phyloP scores from a whole-genome alignment of 2,113 vertebrate species.

The Catharus fuscescens region DNA sequence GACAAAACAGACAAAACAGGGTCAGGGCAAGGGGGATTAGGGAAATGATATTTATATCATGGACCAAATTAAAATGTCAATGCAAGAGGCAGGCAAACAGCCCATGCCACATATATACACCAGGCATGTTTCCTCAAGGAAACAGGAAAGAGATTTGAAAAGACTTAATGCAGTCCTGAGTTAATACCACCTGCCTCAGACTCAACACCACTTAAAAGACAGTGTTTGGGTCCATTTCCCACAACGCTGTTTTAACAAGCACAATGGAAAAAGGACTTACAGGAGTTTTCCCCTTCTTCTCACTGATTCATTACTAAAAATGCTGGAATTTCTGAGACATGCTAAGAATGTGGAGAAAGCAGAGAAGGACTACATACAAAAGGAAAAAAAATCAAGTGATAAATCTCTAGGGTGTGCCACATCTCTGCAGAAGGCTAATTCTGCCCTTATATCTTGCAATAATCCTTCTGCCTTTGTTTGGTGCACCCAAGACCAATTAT shows the following conservation, averaged over 20 bases:
- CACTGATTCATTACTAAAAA: conserved; percentile 50
- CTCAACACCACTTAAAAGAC: conserved; percentile 73
- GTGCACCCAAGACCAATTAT: not conserved
- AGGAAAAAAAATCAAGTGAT: conserved; percentile 27
- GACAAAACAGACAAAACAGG: conserved; percentile 81
- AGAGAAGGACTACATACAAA: not conserved
- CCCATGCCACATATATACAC: conserved; percentile 61
- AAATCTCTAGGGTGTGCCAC: not conserved
- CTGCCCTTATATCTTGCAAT: not conserved
- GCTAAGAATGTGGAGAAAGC: conserved; percentile 56
- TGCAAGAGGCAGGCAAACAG: conserved; percentile 69
- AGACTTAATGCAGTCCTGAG: conserved; percentile 64
- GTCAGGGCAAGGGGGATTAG: conserved; percentile 79
- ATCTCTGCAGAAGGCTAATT: not conserved
- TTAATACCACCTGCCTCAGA: conserved; percentile 71
- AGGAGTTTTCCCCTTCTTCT: conserved; percentile 51
- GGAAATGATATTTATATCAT: conserved; percentile 83
- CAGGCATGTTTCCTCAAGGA: conserved; percentile 65
- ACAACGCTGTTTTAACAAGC: conserved; percentile 64
- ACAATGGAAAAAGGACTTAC: conserved; percentile 69
- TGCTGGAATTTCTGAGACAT: conserved; percentile 54
- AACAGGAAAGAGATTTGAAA: conserved; percentile 67
- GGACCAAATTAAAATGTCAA: conserved; percentile 77
- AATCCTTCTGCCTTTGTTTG: not conserved
- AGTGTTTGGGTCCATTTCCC: conserved; percentile 67